A percentile compares a stretch with the other conserved stretches of the same genome.
Evolutionary conservation across 2,888 invertebrate species (phyloP).

Genomic region (Brachypterus glaber): DNA sequence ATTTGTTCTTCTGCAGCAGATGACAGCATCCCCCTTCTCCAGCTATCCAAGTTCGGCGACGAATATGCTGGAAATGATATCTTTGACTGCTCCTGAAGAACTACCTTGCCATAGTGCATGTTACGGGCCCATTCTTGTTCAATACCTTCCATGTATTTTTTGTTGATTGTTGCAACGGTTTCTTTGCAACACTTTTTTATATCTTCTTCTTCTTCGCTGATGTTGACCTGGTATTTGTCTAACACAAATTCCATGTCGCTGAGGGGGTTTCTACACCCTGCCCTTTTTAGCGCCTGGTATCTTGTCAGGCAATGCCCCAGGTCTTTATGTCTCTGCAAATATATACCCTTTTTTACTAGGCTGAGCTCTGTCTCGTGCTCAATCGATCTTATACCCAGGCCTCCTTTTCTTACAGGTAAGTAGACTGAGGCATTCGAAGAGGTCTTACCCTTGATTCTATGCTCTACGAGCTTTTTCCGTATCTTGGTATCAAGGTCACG

Average conservation of each 20-base stretch:
- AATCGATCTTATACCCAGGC: too few relatives aligned
- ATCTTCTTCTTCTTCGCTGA: not conserved
- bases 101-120: slow-evolving; percentile 18
- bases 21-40: slow-evolving; percentile 14
- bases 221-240: slow-evolving; percentile 4
- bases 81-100: slow-evolving; percentile 3
- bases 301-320: slow-evolving; percentile 7
- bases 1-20: slow-evolving; percentile 21
- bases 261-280: slow-evolving; percentile 12
- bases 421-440: too few relatives aligned
- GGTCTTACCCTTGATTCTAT: slow-evolving; percentile 10
- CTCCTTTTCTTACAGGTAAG: slow-evolving; percentile 4
- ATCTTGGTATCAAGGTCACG: too few relatives aligned
- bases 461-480: slow-evolving; percentile 7
- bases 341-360: too few relatives aligned
- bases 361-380: too few relatives aligned
- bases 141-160: not conserved
- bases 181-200: not conserved
- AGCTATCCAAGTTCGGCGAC: slow-evolving; percentile 13
- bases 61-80: slow-evolving; percentile 14
- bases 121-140: slow-evolving; percentile 12
- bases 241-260: slow-evolving; percentile 11
- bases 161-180: not conserved
- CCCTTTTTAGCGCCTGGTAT: slow-evolving; percentile 11
- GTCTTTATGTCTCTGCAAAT: too few relatives aligned